Base-by-base conservation (phyloP, 2,113 vertebrate species). In the Pica pica region DNA sequence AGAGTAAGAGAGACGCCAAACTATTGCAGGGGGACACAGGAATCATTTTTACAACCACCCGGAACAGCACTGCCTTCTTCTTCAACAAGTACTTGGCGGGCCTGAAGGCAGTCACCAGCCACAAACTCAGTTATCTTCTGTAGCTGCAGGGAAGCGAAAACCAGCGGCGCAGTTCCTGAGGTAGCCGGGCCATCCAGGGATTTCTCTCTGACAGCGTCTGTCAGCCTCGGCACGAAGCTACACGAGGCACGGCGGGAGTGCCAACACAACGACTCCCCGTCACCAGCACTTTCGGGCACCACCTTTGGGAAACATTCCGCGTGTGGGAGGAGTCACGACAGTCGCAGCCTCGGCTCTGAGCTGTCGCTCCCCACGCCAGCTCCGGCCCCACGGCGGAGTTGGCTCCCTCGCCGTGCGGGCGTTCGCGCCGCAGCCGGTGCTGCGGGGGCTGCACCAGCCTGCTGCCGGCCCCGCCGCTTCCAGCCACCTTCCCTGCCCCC, bases 101-200 rank as follows among this genome's bases (percentile, higher is more conserved):
- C n/a, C 56, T 10, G 28, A 26, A 37, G n/a, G 56, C 42, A 37
- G 46, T 3, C 41, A 21, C 7, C 27, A 17, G 19, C 47, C 70
- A 13, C 44, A 41, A 18, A 12, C 42, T 20, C 46, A 6, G 1
- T 1, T 2, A 17, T 18, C 41, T 15, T 13, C 35, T 10, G 4
- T 8, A 30, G 11, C 59, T 23, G 49, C 57, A 22, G 27, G 49
- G 75, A 70, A 42, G 19, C 1, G 22, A 39, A 50, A 57, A 26
- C 4, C 55, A 52, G 7, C 17, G 2, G 23, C 17, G 41, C 61
- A 57, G 50, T 50, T 52, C 50, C 64, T 4, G n/a, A 7, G 56
- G n/a, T 0, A 39, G 41, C 55, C 46, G 1, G 55, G 63, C 7
- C 44, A 6, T 1, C 1, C 17, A 16, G 22, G 6, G 17, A 24